Evolutionary conservation across 2,113 vertebrate genomes (phyloP), one percentile per base, ranked within the genome.

Genomic region (Quiscalus mexicanus): DNA sequence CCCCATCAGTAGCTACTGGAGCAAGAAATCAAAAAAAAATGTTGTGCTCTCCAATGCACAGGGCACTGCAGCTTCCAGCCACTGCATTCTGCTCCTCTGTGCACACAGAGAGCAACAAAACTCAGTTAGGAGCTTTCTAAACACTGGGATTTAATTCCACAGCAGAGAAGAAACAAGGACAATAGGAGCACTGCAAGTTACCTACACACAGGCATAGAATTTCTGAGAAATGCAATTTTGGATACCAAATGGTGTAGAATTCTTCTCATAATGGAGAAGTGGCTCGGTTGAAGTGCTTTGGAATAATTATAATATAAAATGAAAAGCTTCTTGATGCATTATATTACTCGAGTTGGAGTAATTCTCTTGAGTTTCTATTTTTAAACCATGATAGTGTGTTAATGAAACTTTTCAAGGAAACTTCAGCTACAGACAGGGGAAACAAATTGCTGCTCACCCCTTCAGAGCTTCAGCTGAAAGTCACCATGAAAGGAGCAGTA

Each of bases 371-470:
- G 86, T 85, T 94, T 55, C 85, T 77, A 63, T 90, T 90, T 96
- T 95, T 96, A 95, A 90, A 63, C 15, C 39, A 50, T 44, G 30
- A 59, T 31, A 79, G 50, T 7, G 23, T 42, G 20, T 73, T 91
- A 95, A 80, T 50, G 75, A 93, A 94, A 91, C 78, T 74, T 91
- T 41, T 50, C 70, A 76, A 95, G 84, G 53, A 85, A 95, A 55
- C 21, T 94, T 74, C 79, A 90, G 11, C 70, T 55, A 20, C 5
- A 7, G 87, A 42, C 55, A 87, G 33, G 42, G 77, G 75, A 96
- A 93, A 91, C 58, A 90, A 87, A 91, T 65, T 73, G 68, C 70
- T 80, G 50, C 65, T 37, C 41, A 83, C 16, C 44, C 63, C 28
- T 73, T 73, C 63, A 42, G 22, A 77, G 62, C 62, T 49, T 65